A percentile compares a stretch with the other conserved stretches of the same genome.
Evolutionary conservation across 2,113 vertebrate species (phyloP).

Genomic region (Zosterops hypoxanthus): DNA sequence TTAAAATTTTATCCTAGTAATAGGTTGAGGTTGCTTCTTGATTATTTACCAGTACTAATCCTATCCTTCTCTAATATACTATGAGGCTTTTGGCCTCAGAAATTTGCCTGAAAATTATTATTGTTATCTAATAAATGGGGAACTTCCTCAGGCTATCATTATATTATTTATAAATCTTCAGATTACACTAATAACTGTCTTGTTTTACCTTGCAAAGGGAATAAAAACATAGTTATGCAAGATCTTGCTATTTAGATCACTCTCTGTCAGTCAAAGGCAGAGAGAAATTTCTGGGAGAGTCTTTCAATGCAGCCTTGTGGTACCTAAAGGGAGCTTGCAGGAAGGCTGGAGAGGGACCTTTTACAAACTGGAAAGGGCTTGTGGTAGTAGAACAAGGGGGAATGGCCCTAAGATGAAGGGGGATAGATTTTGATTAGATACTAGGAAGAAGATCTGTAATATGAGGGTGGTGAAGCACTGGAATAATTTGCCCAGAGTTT

Average conservation of each 20-base stretch:
- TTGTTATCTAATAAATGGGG: background rate
- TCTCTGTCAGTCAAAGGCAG: background rate
- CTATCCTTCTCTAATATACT: background rate
- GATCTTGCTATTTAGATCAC: background rate
- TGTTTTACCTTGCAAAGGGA: background rate
- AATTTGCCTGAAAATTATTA: background rate
- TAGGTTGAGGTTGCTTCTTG: background rate
- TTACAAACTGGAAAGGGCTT: background rate
- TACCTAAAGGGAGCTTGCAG: background rate
- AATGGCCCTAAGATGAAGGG: background rate
- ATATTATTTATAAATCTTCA: background rate
- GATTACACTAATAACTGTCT: background rate
- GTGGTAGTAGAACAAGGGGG: background rate
- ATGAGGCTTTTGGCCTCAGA: background rate
- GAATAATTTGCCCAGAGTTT: background rate
- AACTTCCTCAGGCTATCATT: background rate
- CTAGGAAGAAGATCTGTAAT: background rate
- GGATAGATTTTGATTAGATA: background rate
- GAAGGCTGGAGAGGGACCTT: background rate
- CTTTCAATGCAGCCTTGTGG: background rate
- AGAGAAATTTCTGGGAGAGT: background rate
- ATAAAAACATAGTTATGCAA: background rate
- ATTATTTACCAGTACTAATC: constrained; percentile 1
- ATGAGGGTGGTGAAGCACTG: background rate
- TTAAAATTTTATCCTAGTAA: constrained; percentile 13